Percentiles rank a stretch among this genome's conserved stretches.
Conservation (phyloP, 2,888 invertebrate genomes). For the Troilus luridus region DNA sequence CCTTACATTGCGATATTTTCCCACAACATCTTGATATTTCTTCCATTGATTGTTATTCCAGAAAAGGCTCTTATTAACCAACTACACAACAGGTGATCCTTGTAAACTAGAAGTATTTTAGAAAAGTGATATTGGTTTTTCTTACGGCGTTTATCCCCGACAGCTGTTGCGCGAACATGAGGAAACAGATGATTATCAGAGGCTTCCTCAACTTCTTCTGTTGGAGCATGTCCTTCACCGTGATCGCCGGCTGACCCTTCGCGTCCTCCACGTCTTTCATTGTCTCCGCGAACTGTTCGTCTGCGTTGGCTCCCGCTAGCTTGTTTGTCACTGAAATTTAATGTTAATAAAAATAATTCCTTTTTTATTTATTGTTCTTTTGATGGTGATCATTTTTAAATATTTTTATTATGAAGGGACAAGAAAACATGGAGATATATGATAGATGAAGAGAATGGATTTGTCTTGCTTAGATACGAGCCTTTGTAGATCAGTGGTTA, state of each 20-base stretch:
- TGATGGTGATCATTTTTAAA: too few species aligned
- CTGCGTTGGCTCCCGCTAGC: constrained; percentile 56
- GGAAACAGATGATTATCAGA: constrained; percentile 82
- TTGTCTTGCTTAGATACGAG: too few species aligned
- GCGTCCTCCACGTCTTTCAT: constrained; percentile 76
- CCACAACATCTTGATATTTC: too few species aligned
- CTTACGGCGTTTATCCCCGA: constrained; percentile 90
- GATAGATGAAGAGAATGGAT: too few species aligned
- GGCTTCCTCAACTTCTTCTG: constrained; percentile 82
- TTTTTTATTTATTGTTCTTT: too few species aligned
- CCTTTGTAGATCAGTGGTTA: too few species aligned
- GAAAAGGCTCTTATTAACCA: too few species aligned
- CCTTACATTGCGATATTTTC: too few species aligned
- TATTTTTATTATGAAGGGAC: too few species aligned
- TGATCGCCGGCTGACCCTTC: constrained; percentile 77
- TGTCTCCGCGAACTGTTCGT: constrained; percentile 67
- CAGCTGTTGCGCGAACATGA: constrained; percentile 91
- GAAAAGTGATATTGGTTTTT: background rate
- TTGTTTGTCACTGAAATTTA: constrained; percentile 51
- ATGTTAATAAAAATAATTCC: background rate
- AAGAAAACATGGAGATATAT: too few species aligned
- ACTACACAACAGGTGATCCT: too few species aligned
- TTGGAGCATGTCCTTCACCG: constrained; percentile 78
- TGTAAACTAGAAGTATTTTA: background rate
- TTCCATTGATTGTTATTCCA: too few species aligned